Percentiles rank a stretch among this genome's conserved stretches.
Conservation (phyloP, 1,140 invertebrate species). For the Drosophila bocki region DNA sequence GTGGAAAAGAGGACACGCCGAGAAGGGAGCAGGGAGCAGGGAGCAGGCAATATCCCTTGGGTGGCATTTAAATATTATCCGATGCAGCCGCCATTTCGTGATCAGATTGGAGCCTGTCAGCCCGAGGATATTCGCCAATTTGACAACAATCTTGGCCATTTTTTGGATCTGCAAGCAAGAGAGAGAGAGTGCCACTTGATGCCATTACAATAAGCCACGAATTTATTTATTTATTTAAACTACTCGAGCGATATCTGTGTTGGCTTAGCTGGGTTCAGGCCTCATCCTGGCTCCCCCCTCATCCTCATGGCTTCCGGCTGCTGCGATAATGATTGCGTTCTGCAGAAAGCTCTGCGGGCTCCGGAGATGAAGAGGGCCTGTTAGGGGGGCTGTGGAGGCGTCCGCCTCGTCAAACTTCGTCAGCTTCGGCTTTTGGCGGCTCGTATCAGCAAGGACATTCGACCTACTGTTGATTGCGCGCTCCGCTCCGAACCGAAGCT, state of each 20-base stretch:
- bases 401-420: conserved; percentile 48
- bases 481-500: conserved; percentile 58
- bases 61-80: conserved; percentile 32
- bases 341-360: conserved; percentile 49
- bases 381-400: neutral
- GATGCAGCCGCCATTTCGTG: conserved; percentile 29
- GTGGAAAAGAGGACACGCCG: neutral
- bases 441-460: conserved; percentile 82
- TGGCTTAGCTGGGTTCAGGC: conserved; percentile 42
- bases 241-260: conserved; percentile 62
- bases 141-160: conserved; percentile 32
- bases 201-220: conserved; percentile 47
- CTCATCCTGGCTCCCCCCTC: neutral
- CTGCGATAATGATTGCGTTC: conserved; percentile 37
- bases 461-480: conserved; percentile 80
- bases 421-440: conserved; percentile 21
- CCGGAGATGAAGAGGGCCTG: neutral
- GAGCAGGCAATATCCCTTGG: neutral
- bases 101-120: conserved; percentile 33
- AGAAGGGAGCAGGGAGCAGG: neutral
- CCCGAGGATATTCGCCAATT: conserved; percentile 24
- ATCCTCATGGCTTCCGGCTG: conserved; percentile 14
- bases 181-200: conserved; percentile 22
- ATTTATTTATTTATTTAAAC: conserved; percentile 74
- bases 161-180: conserved; percentile 2